Conservation (phyloP, 2,888 invertebrate species). For the Phragmatobia fuliginosa region DNA sequence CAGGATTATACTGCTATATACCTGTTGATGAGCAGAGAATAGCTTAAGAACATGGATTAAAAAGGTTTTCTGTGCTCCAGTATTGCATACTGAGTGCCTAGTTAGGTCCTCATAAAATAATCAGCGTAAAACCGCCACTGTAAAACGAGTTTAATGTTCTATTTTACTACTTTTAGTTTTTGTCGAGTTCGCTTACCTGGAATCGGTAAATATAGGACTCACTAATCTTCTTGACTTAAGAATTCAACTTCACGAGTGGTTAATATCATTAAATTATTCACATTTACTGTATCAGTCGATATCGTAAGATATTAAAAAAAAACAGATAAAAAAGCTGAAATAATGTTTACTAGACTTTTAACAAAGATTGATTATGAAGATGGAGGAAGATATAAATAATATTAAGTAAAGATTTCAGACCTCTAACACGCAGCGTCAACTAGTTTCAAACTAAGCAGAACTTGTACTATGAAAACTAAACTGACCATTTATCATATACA, state of each 20-base stretch:
- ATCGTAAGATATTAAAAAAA: neutral
- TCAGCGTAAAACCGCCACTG: slow-evolving; percentile 29
- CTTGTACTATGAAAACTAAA: no score
- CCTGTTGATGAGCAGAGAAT: slow-evolving; percentile 22
- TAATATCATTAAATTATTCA: neutral
- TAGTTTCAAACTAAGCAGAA: no score
- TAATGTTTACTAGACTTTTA: neutral
- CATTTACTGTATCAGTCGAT: neutral
- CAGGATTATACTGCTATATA: slow-evolving; percentile 1
- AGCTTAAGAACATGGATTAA: slow-evolving; percentile 33
- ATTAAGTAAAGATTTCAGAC: no score
- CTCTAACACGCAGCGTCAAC: no score
- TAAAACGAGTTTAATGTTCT: slow-evolving; percentile 28
- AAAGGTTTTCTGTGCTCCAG: slow-evolving; percentile 29
- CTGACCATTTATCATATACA: no score
- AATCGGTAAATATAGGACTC: neutral
- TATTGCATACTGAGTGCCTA: slow-evolving; percentile 35
- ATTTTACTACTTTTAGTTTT: slow-evolving; percentile 16
- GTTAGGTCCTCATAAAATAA: slow-evolving; percentile 49
- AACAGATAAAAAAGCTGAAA: neutral
- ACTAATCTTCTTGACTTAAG: neutral
- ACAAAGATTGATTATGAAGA: no score
- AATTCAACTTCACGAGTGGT: neutral
- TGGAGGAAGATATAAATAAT: no score
- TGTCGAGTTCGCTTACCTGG: neutral